These are phyloP conservation scores for Caenorhabditis inopinata DNA, from an alignment of 1,140 invertebrate species.

Conservation along the genomic window DNA sequence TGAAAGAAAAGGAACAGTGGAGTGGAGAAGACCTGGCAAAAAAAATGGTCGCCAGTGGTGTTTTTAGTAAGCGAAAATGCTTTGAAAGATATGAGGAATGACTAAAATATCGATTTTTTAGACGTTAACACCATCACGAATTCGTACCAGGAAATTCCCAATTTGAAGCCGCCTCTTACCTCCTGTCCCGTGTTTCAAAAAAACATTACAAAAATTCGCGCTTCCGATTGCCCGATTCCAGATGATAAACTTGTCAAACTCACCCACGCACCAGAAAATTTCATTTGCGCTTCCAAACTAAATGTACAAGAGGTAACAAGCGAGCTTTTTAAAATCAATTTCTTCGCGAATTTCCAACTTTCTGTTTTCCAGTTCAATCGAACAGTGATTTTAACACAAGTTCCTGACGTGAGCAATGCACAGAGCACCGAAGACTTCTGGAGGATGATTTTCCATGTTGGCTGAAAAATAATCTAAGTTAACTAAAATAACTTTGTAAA, in stretches of 20 bases:
- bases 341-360: too few species aligned
- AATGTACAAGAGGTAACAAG: background rate
- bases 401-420: background rate
- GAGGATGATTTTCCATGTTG: conserved; percentile 24
- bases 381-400: background rate
- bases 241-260: background rate
- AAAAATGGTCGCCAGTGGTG: background rate
- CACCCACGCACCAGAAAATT: background rate
- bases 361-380: background rate
- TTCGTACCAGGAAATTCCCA: background rate
- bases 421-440: conserved; percentile 67
- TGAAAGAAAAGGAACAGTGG: background rate
- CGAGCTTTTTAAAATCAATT: too few species aligned
- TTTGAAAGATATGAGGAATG: too few species aligned
- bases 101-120: background rate
- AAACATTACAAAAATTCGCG: background rate
- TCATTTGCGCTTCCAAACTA: background rate
- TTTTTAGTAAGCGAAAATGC: background rate
- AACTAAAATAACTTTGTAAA: too few species aligned
- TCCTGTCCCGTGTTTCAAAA: background rate
- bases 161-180: background rate
- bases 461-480: too few species aligned
- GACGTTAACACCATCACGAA: background rate
- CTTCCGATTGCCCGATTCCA: background rate
- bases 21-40: background rate